phyloP scores from a whole-genome alignment of 2,797 vertebrate species.

The Acanthis flammea region DNA sequence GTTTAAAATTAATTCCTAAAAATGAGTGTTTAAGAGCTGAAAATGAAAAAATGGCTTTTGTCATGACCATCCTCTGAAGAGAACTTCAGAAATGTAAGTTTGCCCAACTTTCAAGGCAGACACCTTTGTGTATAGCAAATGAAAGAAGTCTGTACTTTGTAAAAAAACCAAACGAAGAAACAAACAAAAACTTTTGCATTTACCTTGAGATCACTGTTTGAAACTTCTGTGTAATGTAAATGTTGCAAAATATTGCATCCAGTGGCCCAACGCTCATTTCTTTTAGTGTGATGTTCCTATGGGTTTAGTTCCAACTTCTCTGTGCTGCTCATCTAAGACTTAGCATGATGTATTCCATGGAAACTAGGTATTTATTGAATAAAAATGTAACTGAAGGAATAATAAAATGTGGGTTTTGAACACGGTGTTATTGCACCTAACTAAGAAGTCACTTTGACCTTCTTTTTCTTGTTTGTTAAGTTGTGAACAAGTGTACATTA shows the following conservation, averaged over 20 bases:
- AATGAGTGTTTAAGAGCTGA: not conserved
- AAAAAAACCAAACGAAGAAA: not conserved
- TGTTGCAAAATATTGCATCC: not conserved
- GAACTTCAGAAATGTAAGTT: not conserved
- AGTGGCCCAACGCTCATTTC: not conserved
- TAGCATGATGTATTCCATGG: constrained; percentile 80
- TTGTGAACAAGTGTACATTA: not conserved
- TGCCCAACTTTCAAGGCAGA: not conserved
- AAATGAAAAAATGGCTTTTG: not conserved
- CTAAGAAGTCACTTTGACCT: not conserved
- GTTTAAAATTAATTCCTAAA: not conserved
- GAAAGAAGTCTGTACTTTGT: constrained; percentile 15
- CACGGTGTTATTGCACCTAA: not conserved
- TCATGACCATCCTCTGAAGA: constrained; percentile 1
- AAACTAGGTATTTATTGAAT: constrained; percentile 89
- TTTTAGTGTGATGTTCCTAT: not conserved
- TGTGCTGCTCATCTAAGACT: constrained; percentile 42
- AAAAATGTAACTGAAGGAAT: constrained; percentile 65
- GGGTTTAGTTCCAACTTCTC: not conserved
- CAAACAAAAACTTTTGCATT: not conserved
- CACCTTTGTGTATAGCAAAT: not conserved
- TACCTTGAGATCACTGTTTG: constrained; percentile 30
- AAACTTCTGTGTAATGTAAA: constrained; percentile 34
- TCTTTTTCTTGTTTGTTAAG: not conserved
- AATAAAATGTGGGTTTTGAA: constrained; percentile 67